Conservation (phyloP, 2,888 invertebrate species). For the Sesia apiformis region DNA sequence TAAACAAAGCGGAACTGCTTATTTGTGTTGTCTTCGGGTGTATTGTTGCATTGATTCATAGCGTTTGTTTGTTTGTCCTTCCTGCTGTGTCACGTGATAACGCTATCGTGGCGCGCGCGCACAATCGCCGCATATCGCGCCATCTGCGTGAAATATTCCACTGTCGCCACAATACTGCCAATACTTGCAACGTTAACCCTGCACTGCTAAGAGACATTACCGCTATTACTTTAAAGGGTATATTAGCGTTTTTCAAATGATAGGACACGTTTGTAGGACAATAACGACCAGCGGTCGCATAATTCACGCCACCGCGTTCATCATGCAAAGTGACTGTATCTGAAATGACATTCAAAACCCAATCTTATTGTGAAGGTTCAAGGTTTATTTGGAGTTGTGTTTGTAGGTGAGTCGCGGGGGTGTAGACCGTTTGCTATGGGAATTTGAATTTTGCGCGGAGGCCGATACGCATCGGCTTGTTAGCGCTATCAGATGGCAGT, state of each 20-base stretch:
- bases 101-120: slow-evolving; percentile 42
- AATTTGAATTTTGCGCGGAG: slow-evolving; percentile 52
- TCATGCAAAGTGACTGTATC: slow-evolving; percentile 58
- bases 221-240: slow-evolving; percentile 9
- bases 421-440: slow-evolving; percentile 42
- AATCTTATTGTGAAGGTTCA: slow-evolving; percentile 11
- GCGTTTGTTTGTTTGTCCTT: slow-evolving; percentile 47
- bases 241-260: slow-evolving; percentile 3
- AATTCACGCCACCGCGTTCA: slow-evolving; percentile 67
- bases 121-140: slow-evolving; percentile 48
- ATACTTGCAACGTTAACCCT: not conserved
- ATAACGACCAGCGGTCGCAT: slow-evolving; percentile 63
- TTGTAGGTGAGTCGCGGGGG: slow-evolving; percentile 34
- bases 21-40: slow-evolving; percentile 2
- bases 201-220: not conserved
- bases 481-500: slow-evolving; percentile 70
- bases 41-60: slow-evolving; percentile 49
- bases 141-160: slow-evolving; percentile 68
- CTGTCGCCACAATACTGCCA: slow-evolving; percentile 34
- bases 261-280: slow-evolving; percentile 7
- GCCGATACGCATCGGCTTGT: slow-evolving; percentile 68
- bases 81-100: slow-evolving; percentile 45
- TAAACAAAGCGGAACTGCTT: slow-evolving; percentile 6
- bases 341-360: slow-evolving; percentile 9
- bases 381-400: not conserved